These are phyloP conservation scores for Caenorhabditis drosophilae DNA, from an alignment of 2,888 invertebrate species.

Conservation along the genomic window DNA sequence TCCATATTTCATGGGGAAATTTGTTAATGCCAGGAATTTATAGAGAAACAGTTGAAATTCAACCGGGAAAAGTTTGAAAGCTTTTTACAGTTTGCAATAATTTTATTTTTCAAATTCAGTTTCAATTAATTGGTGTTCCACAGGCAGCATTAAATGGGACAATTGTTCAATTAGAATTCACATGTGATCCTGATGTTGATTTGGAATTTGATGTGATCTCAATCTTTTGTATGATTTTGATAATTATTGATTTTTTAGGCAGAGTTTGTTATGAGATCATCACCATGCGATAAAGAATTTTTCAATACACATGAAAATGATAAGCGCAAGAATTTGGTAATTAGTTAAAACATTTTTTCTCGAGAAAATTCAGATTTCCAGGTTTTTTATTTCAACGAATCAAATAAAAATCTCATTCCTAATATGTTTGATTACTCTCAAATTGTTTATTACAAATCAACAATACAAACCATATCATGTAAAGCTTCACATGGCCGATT, in stretches of 20 bases:
- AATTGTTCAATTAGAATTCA: slow-evolving; percentile 60
- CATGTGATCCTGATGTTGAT: slow-evolving; percentile 54
- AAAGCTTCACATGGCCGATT: slow-evolving; percentile 40
- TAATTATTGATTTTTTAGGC: slow-evolving; percentile 30
- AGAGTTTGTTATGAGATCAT: slow-evolving; percentile 62
- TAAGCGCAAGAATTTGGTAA: slow-evolving; percentile 35
- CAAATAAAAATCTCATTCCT: slow-evolving; percentile 55
- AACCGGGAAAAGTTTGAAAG: slow-evolving; percentile 43
- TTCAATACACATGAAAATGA: slow-evolving; percentile 49
- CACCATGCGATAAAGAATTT: slow-evolving; percentile 68
- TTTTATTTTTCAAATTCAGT: slow-evolving; percentile 49
- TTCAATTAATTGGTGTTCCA: slow-evolving; percentile 64
- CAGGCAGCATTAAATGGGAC: slow-evolving; percentile 65
- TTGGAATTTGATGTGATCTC: slow-evolving; percentile 59
- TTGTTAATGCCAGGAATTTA: slow-evolving; percentile 58
- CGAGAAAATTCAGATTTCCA: too few relatives aligned
- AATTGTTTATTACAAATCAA: slow-evolving; percentile 61
- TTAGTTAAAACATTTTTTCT: too few relatives aligned
- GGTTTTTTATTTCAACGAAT: slow-evolving; percentile 54
- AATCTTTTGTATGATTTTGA: slow-evolving; percentile 13
- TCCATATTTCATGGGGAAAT: too few relatives aligned
- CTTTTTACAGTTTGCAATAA: slow-evolving; percentile 1
- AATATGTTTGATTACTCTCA: slow-evolving; percentile 49
- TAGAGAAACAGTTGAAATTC: slow-evolving; percentile 43
- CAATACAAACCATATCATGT: slow-evolving; percentile 53